Percentiles rank a stretch among this genome's conserved stretches.
Evolutionary conservation across 1,140 invertebrate genomes (phyloP).

Genomic region (Wasmannia auropunctata): DNA sequence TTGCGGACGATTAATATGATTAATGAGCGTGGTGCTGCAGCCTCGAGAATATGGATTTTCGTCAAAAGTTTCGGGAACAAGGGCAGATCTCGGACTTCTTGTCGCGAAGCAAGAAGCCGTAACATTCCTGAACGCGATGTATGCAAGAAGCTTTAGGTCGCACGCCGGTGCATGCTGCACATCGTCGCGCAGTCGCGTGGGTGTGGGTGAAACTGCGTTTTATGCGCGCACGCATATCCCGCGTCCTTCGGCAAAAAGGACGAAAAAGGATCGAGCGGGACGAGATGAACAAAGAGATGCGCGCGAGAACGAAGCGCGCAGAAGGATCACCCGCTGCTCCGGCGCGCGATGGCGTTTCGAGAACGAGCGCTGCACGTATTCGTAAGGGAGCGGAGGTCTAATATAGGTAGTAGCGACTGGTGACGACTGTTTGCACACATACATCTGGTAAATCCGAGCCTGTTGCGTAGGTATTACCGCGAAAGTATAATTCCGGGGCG

Average conservation of each 20-base stretch:
- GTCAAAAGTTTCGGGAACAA: background rate
- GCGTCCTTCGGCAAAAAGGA: conserved; percentile 42
- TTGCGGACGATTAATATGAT: background rate
- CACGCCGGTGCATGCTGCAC: conserved; percentile 32
- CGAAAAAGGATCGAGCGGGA: conserved; percentile 38
- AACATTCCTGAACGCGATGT: conserved; percentile 26
- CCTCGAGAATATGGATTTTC: background rate
- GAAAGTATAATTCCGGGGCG: conserved; percentile 29
- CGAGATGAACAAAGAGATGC: conserved; percentile 39
- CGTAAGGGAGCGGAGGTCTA: background rate
- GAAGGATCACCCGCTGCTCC: background rate
- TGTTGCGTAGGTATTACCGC: conserved; percentile 14
- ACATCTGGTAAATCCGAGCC: background rate
- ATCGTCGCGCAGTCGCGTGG: conserved; percentile 56
- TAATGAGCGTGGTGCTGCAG: too few species aligned
- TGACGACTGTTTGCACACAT: background rate
- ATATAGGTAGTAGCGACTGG: background rate
- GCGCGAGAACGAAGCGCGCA: background rate
- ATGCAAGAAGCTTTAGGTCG: conserved; percentile 41
- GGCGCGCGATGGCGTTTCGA: background rate
- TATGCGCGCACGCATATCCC: conserved; percentile 49
- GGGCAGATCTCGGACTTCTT: background rate
- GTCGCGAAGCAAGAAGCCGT: conserved; percentile 16
- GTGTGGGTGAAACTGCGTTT: conserved; percentile 54
- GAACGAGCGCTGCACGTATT: background rate